These are phyloP conservation scores for Brachypodius melanocephalos DNA, from an alignment of 2,113 vertebrate genomes.

Conservation along the genomic window DNA sequence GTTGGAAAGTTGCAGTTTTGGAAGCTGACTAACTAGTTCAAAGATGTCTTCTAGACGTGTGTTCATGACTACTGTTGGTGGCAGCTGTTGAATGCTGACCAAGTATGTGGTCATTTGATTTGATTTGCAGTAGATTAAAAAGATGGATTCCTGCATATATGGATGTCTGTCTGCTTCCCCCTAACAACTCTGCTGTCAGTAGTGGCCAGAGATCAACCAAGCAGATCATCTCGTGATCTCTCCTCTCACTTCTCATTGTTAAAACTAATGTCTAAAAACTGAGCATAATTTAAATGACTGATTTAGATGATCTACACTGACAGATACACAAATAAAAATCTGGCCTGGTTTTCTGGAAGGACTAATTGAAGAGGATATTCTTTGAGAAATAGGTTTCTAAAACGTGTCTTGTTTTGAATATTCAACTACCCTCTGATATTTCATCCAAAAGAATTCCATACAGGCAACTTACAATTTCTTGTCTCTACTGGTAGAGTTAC, in stretches of 20 bases:
- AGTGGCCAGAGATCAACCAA: not conserved
- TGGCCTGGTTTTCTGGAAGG: not conserved
- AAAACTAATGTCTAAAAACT: not conserved
- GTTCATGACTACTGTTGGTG: not conserved
- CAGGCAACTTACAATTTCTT: not conserved
- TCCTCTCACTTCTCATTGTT: not conserved
- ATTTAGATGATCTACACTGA: not conserved
- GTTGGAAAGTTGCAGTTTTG: not conserved
- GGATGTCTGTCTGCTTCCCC: not conserved
- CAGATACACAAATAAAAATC: not conserved
- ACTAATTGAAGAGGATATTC: not conserved
- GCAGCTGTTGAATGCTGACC: not conserved
- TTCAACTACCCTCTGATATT: not conserved
- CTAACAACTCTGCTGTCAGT: not conserved
- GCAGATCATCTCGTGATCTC: rapidly evolving
- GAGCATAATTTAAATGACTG: not conserved
- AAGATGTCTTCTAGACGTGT: not conserved
- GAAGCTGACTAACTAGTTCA: not conserved
- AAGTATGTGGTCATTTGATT: not conserved
- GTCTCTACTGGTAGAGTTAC: not conserved
- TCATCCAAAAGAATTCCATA: not conserved
- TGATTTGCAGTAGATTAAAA: not conserved
- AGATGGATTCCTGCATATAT: not conserved
- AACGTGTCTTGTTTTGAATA: not conserved
- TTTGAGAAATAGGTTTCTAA: not conserved